Evolutionary conservation across 2,797 vertebrate species (phyloP), one percentile per base, ranked within the genome.

Genomic region (Phoebastria nigripes): DNA sequence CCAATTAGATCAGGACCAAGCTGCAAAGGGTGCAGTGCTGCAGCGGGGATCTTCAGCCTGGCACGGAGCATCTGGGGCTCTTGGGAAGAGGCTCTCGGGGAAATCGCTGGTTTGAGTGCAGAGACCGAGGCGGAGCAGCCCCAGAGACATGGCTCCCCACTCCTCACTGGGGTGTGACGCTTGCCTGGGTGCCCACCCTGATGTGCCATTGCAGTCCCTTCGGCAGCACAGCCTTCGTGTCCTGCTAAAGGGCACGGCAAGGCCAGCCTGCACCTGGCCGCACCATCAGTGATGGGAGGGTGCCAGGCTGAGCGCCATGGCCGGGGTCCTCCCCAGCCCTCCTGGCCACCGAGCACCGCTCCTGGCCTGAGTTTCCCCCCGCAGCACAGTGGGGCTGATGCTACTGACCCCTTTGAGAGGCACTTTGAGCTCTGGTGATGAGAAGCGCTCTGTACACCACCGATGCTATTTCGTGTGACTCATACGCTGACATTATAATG

Each of bases 261-360:
- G 0, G 1, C 47, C 72, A 16, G 59, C 35, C 39, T 52, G 66
- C 0, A 4, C 35, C 29, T 1, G 0, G 22, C 46, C 1, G 2
- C 49, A 4, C 11, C 1, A 1, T 2, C 71, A 49, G 39, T 2
- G 1, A 11, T 2, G 37, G 35, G 54, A 28, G 26, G 17, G 42
- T 58, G 41, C 29, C 1, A 0, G 44, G 42, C 44, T 16, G 59
- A 31, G 26, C 11, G 20, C 26, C 5, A 1, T 11, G 26, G 31
- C 17, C 9, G 2, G 18, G 6, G 62, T 22, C 24, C 33, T 49
- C 41, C 56, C 26, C n/a, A 25, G 63, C 69, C 46, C 51, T 46
- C 35, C 70, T 11, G 63, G 37, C 22, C 63, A 20, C 65, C 6
- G 2, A 52, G 63, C 47, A 9, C 13, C 1, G 1, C 71, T 82